A percentile compares a stretch with the other conserved stretches of the same genome.
Evolutionary conservation across 2,888 invertebrate genomes (phyloP).

Genomic region (Masnerella sp.): DNA sequence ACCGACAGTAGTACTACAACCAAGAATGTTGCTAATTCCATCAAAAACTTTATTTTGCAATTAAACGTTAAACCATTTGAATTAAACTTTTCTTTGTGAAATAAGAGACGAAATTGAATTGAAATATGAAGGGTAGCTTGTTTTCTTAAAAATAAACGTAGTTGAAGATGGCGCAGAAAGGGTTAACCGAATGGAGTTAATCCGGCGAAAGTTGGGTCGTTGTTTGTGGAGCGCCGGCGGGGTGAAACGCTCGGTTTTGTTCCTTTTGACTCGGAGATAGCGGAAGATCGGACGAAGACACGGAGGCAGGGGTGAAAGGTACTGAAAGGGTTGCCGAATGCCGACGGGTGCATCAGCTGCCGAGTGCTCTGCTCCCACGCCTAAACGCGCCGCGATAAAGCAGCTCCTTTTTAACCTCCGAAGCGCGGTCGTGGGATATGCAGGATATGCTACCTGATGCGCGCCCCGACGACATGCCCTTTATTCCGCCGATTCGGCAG

Average conservation of each 20-base stretch:
- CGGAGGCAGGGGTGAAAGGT: slow-evolving; percentile 25
- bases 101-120: too few relatives aligned
- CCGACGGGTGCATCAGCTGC: slow-evolving; percentile 51
- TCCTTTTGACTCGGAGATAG: slow-evolving; percentile 48
- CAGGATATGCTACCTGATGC: slow-evolving; percentile 59
- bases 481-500: slow-evolving; percentile 37
- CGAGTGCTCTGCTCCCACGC: slow-evolving; percentile 51
- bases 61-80: too few relatives aligned
- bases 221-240: slow-evolving; percentile 33
- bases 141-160: slow-evolving; percentile 3
- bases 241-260: slow-evolving; percentile 33
- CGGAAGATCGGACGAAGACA: slow-evolving; percentile 42
- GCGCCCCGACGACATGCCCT: slow-evolving; percentile 39
- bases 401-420: slow-evolving; percentile 54
- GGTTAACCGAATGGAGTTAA: slow-evolving; percentile 37
- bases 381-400: slow-evolving; percentile 55
- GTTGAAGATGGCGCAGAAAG: slow-evolving; percentile 9
- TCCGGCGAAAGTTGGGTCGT: slow-evolving; percentile 22
- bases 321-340: slow-evolving; percentile 53
- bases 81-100: too few relatives aligned
- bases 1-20: too few relatives aligned
- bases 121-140: too few relatives aligned
- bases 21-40: too few relatives aligned
- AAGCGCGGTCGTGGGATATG: slow-evolving; percentile 45
- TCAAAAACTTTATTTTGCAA: too few relatives aligned